Base-by-base conservation (phyloP, 2,113 vertebrate genomes). In the Varanus komodoensis region DNA sequence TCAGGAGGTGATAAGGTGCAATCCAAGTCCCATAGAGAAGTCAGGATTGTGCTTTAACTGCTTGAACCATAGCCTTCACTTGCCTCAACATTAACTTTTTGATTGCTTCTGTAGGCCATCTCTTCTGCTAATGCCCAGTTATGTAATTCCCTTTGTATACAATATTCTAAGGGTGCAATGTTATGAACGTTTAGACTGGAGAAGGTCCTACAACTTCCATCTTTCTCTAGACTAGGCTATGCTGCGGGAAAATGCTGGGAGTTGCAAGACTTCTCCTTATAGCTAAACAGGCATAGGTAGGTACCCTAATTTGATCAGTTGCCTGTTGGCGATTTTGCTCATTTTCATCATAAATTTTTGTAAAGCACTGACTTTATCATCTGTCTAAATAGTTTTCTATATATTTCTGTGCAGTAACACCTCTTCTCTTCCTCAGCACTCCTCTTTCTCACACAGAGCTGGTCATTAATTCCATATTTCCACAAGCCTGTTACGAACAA, bases 401-500 rank as follows among this genome's bases (percentile, higher is more conserved):
- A 27, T 67, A 1, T 79, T 86, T 86, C 87, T 48, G 87, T 50
- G 75, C 73, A 74, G 34, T 11, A 84, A 25, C 15, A 2, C 4
- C 80, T 6, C 1, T 84, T 38, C 80, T 91, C 25, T 25, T 89
- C 87, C 34, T 87, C 57, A 57, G 54, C 34, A 67, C 32, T 86
- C 38, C 29, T 79, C 79, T 23, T 54, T 32, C 57, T 52, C 1
- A 87, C 48, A 86, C 0, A 8, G 15, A 25, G 11, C 73, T 48
- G 34, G 69, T 87, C 81, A 78, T 68, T 83, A 48, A 85, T 74
- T 80, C 68, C 77, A 86, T 52, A 54, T 8, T 38, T 94, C 77
- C 86, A 57, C n/a, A 88, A 82, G 61, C 44, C 34, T 1, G 0
- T 50, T 92, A 91, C 82, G 73, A 77, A 86, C 84, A 84, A 87